Evolutionary conservation across 2,888 invertebrate genomes (phyloP).

Genomic region (Dysmachus trigonus): DNA sequence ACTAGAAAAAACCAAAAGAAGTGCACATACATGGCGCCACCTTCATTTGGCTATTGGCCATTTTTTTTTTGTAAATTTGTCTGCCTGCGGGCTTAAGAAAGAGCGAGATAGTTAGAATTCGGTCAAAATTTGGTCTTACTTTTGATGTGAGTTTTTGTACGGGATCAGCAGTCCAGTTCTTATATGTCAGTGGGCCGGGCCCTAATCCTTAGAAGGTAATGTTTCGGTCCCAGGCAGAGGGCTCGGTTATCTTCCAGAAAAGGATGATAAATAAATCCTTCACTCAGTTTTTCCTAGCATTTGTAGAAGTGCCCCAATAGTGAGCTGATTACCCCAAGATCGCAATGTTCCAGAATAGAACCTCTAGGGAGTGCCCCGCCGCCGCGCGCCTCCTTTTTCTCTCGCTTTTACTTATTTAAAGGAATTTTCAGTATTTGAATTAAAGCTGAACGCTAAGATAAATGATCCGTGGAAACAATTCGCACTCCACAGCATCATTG

Average conservation of each 20-base stretch:
- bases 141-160: too few species aligned
- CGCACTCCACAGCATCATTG: not conserved
- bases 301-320: not conserved
- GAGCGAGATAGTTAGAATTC: too few species aligned
- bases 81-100: too few species aligned
- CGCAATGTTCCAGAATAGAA: not conserved
- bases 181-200: too few species aligned
- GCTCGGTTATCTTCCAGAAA: not conserved
- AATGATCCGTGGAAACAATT: not conserved
- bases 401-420: not conserved
- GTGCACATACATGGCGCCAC: too few species aligned
- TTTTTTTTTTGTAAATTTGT: too few species aligned
- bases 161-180: too few species aligned
- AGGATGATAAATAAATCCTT: not conserved
- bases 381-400: not conserved
- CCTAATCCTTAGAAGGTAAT: not conserved
- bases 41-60: too few species aligned
- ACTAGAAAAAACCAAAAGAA: too few species aligned
- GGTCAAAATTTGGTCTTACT: too few species aligned
- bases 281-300: not conserved
- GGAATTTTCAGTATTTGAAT: not conserved
- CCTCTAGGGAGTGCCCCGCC: not conserved
- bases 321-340: not conserved
- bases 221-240: not conserved
- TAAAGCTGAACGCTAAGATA: not conserved